phyloP scores from a whole-genome alignment of 2,113 vertebrate species.

The Hippocampus zosterae region DNA sequence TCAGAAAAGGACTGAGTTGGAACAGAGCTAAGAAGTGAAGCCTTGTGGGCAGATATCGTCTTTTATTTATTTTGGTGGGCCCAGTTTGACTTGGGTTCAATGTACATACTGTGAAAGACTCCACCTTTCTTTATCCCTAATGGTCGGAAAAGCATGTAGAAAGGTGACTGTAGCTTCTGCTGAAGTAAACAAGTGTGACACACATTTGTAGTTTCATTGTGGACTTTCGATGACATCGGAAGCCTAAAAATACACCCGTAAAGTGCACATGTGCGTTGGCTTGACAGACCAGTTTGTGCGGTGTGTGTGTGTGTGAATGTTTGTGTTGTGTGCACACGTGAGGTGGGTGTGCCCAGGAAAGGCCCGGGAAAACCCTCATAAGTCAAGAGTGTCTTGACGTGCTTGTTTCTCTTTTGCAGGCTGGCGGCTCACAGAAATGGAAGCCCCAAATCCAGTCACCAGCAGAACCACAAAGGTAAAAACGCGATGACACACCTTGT shows the following conservation, averaged over 20 bases:
- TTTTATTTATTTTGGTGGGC: slow-evolving; percentile 52
- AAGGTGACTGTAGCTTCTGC: neutral
- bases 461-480: slow-evolving; percentile 83
- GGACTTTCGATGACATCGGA: slow-evolving; percentile 5
- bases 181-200: slow-evolving; percentile 44
- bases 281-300: neutral
- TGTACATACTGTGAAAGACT: slow-evolving; percentile 45
- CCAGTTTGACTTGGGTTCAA: slow-evolving; percentile 46
- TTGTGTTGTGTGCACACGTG: neutral
- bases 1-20: slow-evolving; percentile 44
- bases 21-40: slow-evolving; percentile 47
- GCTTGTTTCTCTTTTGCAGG: slow-evolving; percentile 63
- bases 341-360: slow-evolving; percentile 24
- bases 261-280: neutral
- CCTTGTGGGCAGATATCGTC: slow-evolving; percentile 35
- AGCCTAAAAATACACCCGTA: slow-evolving; percentile 15
- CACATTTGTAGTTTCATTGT: slow-evolving; percentile 53
- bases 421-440: slow-evolving; percentile 76
- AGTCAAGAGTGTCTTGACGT: slow-evolving; percentile 25
- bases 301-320: neutral
- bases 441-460: slow-evolving; percentile 76
- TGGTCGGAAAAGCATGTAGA: neutral
- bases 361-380: neutral
- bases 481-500: neutral
- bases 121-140: neutral